A percentile compares a stretch with the other conserved stretches of the same genome.
These are phyloP conservation scores for Athetis lepigone DNA, from an alignment of 2,888 invertebrate genomes.

Conservation along the genomic window DNA sequence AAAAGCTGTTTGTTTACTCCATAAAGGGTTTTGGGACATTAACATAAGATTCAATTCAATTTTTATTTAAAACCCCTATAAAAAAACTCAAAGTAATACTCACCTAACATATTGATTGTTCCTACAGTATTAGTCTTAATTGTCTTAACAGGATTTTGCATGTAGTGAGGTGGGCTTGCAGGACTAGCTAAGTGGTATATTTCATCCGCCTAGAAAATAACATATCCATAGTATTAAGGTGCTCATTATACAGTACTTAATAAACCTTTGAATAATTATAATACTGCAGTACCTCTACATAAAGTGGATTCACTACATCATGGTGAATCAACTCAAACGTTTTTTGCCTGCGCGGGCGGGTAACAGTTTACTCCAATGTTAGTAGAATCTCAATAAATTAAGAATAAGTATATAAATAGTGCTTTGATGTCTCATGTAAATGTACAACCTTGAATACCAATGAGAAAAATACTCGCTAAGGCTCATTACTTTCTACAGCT, in stretches of 20 bases:
- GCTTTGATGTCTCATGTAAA: no score
- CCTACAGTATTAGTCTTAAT: slow-evolving; percentile 99
- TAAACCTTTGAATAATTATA: neutral
- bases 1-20: neutral
- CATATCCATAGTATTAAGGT: slow-evolving; percentile 14
- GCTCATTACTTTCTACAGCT: neutral
- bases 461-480: neutral
- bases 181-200: slow-evolving; percentile 99
- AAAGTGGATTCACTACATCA: slow-evolving; percentile 99
- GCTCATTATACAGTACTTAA: neutral
- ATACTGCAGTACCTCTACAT: slow-evolving; percentile 93
- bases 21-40: neutral
- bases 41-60: neutral
- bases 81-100: slow-evolving; percentile 41
- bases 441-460: neutral
- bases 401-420: no score
- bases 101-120: slow-evolving; percentile 97
- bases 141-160: slow-evolving; percentile 99
- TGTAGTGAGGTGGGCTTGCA: slow-evolving; percentile 99
- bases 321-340: slow-evolving; percentile 99
- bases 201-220: slow-evolving; percentile 93
- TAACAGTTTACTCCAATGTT: no score
- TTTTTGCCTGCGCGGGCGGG: no score
- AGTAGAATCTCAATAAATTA: no score
- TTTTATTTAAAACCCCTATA: neutral